Conservation (phyloP, 2,797 vertebrate species). For the Morelia viridis region DNA sequence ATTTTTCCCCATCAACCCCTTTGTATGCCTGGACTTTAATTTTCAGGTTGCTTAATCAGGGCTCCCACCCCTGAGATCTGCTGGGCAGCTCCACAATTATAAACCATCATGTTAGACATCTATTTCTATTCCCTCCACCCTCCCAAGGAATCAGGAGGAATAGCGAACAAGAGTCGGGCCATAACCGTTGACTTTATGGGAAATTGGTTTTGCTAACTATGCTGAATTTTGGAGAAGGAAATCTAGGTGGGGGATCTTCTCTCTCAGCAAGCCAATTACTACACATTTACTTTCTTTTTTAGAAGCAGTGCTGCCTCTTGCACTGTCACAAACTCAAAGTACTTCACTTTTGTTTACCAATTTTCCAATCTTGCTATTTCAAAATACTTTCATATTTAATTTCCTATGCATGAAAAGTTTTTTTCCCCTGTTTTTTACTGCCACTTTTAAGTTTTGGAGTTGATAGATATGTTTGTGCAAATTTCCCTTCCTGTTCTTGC, state of each 20-base stretch:
- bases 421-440: background rate
- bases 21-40: background rate
- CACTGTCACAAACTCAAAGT: background rate
- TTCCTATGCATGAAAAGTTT: background rate
- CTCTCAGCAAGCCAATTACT: constrained; percentile 73
- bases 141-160: constrained; percentile 1
- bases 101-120: constrained; percentile 7
- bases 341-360: background rate
- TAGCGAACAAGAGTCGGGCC: background rate
- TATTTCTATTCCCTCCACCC: background rate
- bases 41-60: constrained; percentile 19
- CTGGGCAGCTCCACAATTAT: constrained; percentile 13
- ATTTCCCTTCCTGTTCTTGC: background rate
- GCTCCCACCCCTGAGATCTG: background rate
- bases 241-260: constrained; percentile 57
- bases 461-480: background rate
- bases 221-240: constrained; percentile 50
- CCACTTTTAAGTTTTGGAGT: background rate
- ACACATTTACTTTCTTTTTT: constrained; percentile 65
- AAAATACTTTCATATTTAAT: background rate
- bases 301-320: constrained; percentile 28
- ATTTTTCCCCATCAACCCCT: background rate
- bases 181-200: constrained; percentile 36
- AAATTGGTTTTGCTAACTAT: constrained; percentile 70
- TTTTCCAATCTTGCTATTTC: background rate